phyloP scores from a whole-genome alignment of 2,113 vertebrate species.

The Lepus timidus region DNA sequence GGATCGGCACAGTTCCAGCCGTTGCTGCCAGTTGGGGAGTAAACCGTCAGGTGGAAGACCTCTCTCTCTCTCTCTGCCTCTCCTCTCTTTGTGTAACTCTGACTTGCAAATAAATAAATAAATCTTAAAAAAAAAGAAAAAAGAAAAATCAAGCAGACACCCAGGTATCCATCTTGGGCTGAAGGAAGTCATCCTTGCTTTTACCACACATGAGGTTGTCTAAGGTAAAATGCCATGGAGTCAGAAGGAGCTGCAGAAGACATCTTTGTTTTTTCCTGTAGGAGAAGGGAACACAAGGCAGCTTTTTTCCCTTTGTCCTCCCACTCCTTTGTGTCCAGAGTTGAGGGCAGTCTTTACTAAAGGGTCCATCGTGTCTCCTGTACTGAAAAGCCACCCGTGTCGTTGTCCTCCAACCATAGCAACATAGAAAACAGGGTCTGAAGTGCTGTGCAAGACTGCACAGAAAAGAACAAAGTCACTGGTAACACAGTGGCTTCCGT shows the following conservation, averaged over 20 bases:
- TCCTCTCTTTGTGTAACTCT: no score
- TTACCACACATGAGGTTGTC: constrained; percentile 67
- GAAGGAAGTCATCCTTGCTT: constrained; percentile 74
- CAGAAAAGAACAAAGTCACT: constrained; percentile 34
- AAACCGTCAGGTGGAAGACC: no score
- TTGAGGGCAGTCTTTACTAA: neutral
- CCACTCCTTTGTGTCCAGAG: neutral
- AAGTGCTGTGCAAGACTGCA: constrained; percentile 38
- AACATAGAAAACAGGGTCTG: constrained; percentile 65
- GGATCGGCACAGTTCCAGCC: no score
- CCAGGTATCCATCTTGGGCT: constrained; percentile 41
- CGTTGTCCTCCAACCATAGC: constrained; percentile 59
- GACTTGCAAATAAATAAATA: no score
- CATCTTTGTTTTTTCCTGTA: constrained; percentile 62
- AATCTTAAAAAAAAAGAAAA: no score
- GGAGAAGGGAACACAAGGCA: constrained; percentile 33
- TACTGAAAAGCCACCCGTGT: constrained; percentile 19
- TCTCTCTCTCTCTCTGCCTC: no score
- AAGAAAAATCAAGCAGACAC: constrained; percentile 59
- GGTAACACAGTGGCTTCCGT: neutral
- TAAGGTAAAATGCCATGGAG: constrained; percentile 65
- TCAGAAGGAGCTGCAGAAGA: neutral
- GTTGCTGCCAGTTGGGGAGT: no score
- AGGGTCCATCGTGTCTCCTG: constrained; percentile 26
- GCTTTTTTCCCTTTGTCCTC: neutral